Conservation (phyloP, 37 sponge, comb jelly and placozoan species). For the Ianthella basta region DNA sequence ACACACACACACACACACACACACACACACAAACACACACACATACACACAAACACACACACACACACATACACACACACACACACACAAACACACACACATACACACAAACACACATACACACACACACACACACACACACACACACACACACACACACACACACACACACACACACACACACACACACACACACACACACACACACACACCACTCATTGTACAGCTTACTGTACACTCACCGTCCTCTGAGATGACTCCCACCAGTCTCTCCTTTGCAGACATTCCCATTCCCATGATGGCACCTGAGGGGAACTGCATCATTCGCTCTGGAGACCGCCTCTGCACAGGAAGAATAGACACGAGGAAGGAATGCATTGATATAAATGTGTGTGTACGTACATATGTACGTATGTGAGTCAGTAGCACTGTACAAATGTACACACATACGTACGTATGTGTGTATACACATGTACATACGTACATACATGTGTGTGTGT, state of each 20-base stretch:
- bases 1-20: neutral
- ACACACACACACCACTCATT: neutral
- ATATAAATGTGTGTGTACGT: neutral
- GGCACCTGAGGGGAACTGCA: constrained; percentile 87
- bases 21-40: constrained; percentile 16
- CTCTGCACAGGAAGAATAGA: constrained; percentile 47
- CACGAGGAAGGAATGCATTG: neutral
- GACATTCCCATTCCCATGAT: constrained; percentile 70
- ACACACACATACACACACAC: neutral
- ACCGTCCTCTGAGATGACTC: constrained; percentile 72
- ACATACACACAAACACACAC: constrained; percentile 3
- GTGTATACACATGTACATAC: neutral
- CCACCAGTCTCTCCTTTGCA: constrained; percentile 70
- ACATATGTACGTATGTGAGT: constrained; percentile 1
- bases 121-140: neutral
- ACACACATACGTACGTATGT: constrained; percentile 11
- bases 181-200: neutral
- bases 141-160: neutral
- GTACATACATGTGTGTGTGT: neutral
- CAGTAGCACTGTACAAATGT: no score
- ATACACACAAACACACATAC: constrained; percentile 3
- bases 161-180: neutral
- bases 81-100: neutral
- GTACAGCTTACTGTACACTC: neutral
- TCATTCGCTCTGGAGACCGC: constrained; percentile 85